Percentiles rank a stretch among this genome's conserved stretches.
Conservation (phyloP, 2,113 vertebrate genomes). For the Regulus satrapa region DNA sequence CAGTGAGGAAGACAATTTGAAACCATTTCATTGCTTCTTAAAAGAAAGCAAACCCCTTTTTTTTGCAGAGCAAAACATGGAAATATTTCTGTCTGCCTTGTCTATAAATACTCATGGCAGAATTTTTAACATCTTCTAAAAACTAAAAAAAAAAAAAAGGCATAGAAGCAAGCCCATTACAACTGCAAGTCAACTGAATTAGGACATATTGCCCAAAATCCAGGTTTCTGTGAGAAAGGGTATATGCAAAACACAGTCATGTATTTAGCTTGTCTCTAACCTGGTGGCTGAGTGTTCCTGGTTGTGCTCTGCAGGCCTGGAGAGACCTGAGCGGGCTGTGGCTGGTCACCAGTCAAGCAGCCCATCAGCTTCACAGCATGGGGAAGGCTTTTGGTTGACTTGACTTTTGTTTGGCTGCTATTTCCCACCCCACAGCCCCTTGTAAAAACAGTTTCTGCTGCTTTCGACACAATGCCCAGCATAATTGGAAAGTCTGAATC, state of each 20-base stretch:
- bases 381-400: neutral
- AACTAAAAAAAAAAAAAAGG: neutral
- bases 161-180: neutral
- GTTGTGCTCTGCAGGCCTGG: neutral
- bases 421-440: neutral
- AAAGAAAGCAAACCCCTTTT: neutral
- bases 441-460: neutral
- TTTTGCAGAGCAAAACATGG: neutral
- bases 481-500: conserved; percentile 17
- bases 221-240: neutral
- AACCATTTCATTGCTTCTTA: neutral
- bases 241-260: neutral
- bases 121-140: neutral
- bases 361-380: neutral
- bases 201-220: neutral
- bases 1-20: neutral
- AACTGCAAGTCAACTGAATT: neutral
- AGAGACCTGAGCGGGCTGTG: neutral
- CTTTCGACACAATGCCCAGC: neutral
- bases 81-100: neutral
- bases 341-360: fast-evolving
- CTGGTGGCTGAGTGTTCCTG: neutral
- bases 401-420: neutral
- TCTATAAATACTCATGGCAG: neutral
- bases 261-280: neutral